These are phyloP conservation scores for Tauraco hartlaubi DNA, from an alignment of 2,797 vertebrate genomes.

Conservation along the genomic window DNA sequence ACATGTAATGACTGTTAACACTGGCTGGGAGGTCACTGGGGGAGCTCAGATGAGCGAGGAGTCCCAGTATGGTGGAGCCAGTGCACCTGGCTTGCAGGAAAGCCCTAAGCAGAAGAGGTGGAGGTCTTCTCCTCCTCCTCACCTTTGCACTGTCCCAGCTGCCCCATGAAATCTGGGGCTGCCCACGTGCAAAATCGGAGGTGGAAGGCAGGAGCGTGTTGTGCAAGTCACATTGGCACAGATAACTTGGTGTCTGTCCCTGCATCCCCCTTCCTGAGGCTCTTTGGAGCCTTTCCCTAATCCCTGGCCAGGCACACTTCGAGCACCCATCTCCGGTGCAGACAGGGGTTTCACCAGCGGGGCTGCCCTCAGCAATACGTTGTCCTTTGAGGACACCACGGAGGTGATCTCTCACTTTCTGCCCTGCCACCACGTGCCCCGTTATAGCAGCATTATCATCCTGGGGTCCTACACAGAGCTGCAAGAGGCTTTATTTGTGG, in stretches of 20 bases:
- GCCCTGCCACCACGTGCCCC: fast-evolving
- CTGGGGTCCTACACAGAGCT: too few relatives aligned
- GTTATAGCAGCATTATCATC: not conserved
- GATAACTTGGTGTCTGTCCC: not conserved
- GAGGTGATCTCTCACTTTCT: not conserved
- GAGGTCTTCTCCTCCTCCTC: not conserved
- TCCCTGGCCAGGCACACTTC: fast-evolving
- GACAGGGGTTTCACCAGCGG: not conserved
- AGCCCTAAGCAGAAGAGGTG: not conserved
- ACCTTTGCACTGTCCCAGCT: not conserved
- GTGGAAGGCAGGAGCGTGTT: not conserved
- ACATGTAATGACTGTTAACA: not conserved
- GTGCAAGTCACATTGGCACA: not conserved
- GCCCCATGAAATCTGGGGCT: not conserved
- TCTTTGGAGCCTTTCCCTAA: not conserved
- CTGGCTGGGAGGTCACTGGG: fast-evolving
- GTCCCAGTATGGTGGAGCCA: not conserved
- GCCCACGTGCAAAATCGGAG: fast-evolving
- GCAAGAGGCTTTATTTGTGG: not conserved
- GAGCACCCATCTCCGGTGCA: not conserved
- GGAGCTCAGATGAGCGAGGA: not conserved
- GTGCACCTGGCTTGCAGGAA: not conserved
- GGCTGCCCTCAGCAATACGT: fast-evolving
- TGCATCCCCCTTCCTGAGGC: fast-evolving
- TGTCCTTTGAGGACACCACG: not conserved